Evolutionary conservation across 2,888 invertebrate species (phyloP).

Genomic region (Caenorhabditis sp.): DNA sequence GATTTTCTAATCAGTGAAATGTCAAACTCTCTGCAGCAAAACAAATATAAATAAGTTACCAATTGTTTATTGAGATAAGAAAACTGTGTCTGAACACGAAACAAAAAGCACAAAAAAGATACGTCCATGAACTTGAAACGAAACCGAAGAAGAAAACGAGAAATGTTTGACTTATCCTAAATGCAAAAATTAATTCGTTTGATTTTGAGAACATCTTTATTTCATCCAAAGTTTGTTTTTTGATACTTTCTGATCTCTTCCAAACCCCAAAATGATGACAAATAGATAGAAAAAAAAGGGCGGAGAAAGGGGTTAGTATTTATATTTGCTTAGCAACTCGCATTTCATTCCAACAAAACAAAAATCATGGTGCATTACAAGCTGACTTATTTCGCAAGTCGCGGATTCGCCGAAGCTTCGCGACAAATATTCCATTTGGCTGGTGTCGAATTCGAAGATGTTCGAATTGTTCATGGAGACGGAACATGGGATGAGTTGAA

Average conservation of each 20-base stretch:
- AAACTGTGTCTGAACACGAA: no score
- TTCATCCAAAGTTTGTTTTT: no score
- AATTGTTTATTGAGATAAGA: no score
- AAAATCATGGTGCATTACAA: constrained; percentile 43
- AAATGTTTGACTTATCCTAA: no score
- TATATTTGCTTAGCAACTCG: background rate
- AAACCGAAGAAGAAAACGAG: no score
- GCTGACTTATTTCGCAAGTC: constrained; percentile 43
- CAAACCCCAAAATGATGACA: background rate
- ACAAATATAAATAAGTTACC: no score
- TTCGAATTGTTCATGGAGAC: constrained; percentile 6
- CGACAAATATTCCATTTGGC: constrained; percentile 43
- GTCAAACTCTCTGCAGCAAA: no score
- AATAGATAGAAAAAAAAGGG: background rate
- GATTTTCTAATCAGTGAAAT: no score
- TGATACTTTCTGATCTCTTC: background rate
- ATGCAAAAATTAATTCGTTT: no score
- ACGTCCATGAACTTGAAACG: no score
- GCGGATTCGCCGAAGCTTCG: constrained; percentile 44
- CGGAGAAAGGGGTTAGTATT: background rate
- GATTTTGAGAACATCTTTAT: no score
- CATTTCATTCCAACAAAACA: background rate
- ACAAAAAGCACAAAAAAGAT: no score
- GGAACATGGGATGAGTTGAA: constrained; percentile 13
- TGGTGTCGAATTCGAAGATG: constrained; percentile 36